Evolutionary conservation across 2,797 vertebrate genomes (phyloP), one percentile per base, ranked within the genome.

Genomic region (Lepus townsendii): DNA sequence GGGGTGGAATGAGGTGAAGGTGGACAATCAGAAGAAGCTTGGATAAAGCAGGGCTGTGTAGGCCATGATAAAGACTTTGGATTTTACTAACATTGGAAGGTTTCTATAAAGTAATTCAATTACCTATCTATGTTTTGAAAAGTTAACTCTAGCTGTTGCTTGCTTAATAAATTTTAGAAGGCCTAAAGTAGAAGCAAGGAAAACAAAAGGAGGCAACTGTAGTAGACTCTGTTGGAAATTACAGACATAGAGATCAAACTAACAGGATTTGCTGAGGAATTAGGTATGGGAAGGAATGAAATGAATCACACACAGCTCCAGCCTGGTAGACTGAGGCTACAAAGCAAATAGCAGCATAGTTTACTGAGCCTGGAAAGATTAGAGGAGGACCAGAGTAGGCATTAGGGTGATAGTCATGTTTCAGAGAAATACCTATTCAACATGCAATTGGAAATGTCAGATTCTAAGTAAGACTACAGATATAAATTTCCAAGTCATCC

Each of bases 51-150:
- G 6, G 24, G 4, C 22, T 26, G 60, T 63, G 42, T 7, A 83
- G n/a, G 38, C 35, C 78, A 93, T 1, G 8, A 68, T 20, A 68
- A 69, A 20, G 54, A 89, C 26, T 62, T 30, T 16, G 30, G 22
- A 76, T 84, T 87, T 95, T 91, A 78, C 71, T 79, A 90, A 87
- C 47, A 84, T 0, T 65, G 16, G 69, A 54, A 91, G 38, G 35
- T 73, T 94, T 88, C 63, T 79, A n/a, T 35, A 93, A 16, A n/a
- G n/a, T 78, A 80, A 91, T 47, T 13, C 75, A 35, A 87, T 68
- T 20, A 83, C 24, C 24, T 76, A 86, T 68, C 38, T 80, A 62
- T 77, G 71, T 91, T 86, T 24, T 95, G 22, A 90, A 92, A 95
- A 77, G 72, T 54, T 91, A 86, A 75, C 38, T 79, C 52, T 77